These are phyloP conservation scores for Salarias fasciatus DNA, from an alignment of 2,797 vertebrate genomes.

Conservation along the genomic window DNA sequence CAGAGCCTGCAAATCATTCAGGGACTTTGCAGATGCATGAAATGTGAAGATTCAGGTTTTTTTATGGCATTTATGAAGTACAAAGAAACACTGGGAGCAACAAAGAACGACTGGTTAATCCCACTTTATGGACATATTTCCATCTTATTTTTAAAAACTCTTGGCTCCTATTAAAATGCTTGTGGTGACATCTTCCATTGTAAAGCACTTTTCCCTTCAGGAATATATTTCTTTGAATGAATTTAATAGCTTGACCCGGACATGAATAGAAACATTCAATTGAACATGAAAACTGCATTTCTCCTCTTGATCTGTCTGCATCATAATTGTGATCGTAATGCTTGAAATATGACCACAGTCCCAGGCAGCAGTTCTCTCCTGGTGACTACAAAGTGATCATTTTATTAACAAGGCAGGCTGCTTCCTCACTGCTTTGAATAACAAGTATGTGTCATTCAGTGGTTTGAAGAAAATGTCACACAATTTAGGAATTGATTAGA, in stretches of 20 bases:
- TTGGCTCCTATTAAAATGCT: constrained; percentile 26
- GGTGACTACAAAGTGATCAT: background rate
- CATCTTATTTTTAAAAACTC: too few species aligned
- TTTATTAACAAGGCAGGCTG: background rate
- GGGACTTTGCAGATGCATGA: too few species aligned
- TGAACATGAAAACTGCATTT: background rate
- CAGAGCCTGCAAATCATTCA: background rate
- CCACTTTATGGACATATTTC: too few species aligned
- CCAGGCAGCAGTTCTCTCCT: constrained; percentile 2
- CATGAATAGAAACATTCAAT: constrained; percentile 1
- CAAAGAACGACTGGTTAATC: too few species aligned
- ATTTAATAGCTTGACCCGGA: background rate
- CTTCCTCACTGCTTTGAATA: constrained; percentile 12
- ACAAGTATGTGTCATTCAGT: constrained; percentile 12
- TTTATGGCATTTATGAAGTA: too few species aligned
- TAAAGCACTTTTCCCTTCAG: constrained; percentile 54
- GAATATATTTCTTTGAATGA: constrained; percentile 10
- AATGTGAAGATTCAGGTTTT: too few species aligned
- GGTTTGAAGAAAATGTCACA: constrained; percentile 1
- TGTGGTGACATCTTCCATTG: constrained; percentile 39
- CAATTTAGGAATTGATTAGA: background rate
- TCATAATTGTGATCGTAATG: constrained; percentile 1
- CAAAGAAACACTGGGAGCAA: too few species aligned
- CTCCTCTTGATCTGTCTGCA: background rate
- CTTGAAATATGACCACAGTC: constrained; percentile 3